These are phyloP conservation scores for Chaetogeoica ovagalla DNA, from an alignment of 2,888 invertebrate genomes.

Conservation along the genomic window DNA sequence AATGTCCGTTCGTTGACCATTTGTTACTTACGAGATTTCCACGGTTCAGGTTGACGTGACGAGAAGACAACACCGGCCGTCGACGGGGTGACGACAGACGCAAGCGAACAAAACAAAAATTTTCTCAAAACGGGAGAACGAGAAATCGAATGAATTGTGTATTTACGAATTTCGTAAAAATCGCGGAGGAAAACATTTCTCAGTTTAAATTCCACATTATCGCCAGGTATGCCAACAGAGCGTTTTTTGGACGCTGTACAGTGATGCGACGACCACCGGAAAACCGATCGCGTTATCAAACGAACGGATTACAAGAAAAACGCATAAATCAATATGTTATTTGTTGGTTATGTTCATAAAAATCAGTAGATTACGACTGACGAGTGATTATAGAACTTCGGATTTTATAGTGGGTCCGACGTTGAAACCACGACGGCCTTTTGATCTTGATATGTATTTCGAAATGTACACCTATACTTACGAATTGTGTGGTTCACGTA, in stretches of 20 bases:
- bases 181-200: constrained; percentile 53
- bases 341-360: constrained; percentile 43
- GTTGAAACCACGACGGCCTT: too few relatives aligned
- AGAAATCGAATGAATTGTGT: constrained; percentile 7
- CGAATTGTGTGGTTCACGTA: too few relatives aligned
- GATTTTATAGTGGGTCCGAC: too few relatives aligned
- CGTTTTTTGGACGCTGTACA: constrained; percentile 38
- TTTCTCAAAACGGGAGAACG: not conserved
- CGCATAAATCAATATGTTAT: constrained; percentile 28
- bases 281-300: constrained; percentile 16
- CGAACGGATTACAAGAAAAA: not conserved
- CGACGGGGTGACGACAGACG: not conserved
- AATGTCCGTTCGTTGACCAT: too few relatives aligned
- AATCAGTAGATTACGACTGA: not conserved
- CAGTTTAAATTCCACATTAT: constrained; percentile 53
- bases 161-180: constrained; percentile 48
- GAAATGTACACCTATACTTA: too few relatives aligned
- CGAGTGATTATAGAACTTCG: too few relatives aligned
- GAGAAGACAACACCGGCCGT: not conserved
- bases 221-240: constrained; percentile 30
- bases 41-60: not conserved
- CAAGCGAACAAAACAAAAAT: not conserved
- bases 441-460: too few relatives aligned
- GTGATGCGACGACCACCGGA: constrained; percentile 16
- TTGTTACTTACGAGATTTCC: constrained; percentile 25